Base-by-base conservation (phyloP, 64 coral and sea anemone genomes). In the Montipora cactus region DNA sequence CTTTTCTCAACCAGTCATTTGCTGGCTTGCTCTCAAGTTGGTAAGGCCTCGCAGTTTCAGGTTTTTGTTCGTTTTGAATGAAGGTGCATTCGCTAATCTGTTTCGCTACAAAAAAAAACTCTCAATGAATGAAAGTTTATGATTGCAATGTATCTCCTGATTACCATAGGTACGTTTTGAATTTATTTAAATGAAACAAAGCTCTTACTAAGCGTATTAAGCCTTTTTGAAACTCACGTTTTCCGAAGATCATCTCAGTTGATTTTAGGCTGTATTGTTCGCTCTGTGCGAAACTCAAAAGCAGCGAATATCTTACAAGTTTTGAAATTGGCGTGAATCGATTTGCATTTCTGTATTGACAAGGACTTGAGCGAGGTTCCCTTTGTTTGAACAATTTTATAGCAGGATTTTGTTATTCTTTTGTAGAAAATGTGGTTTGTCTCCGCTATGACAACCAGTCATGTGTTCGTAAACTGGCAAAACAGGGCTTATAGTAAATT, bases 371-470 rank as follows among this genome's bases (percentile, higher is more conserved):
- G 7, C 15, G n/a, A 67, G 67, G 19, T 7, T 49, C 20, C 44
- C 47, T 86, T 86, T 71, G 82, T 86, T 71, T 72, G 66, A 8
- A 69, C 62, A 71, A 6, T 86, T 86, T 86, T 86, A 68, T 86
- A 70, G 66, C 9, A 72, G 16, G 19, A 86, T 49, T 86, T 86
- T 71, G 81, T 70, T 70, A 48, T 48, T 71, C 9, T 49, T 86
- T 86, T 86, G 82, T 72, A 71, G 82, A 47, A 64, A 72, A 47
- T 66, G 9, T 14, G 13, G 67, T 72, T 4, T 57, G 7, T 84
- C 62, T 84, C 28, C n/a, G 5, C 16, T n/a, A n/a, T 72, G 45
- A 51, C 18, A 21, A 83, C 22, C 7, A 25, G n/a, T 21, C 62
- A 72, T 8, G 71, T 71, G 5, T 8, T 22, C 16, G 19, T 13